Base-by-base conservation (phyloP, 2,888 invertebrate species). In the Anaspis maculata region DNA sequence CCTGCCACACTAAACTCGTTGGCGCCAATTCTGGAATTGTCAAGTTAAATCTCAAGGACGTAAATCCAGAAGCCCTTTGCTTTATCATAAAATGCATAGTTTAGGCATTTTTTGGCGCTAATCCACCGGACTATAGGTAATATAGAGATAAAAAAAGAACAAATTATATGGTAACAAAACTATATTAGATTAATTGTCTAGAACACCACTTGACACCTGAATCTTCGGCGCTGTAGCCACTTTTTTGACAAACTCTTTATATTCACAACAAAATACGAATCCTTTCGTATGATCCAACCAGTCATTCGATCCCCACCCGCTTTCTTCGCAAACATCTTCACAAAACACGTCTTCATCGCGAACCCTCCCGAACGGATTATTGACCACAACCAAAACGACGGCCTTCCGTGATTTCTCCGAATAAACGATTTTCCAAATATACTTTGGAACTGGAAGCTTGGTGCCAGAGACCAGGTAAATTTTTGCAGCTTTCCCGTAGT, bases 341-440 rank as follows among this genome's bases (percentile, higher is more conserved):
- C 64, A 44, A 12, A 53, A 31, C 24, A 59, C 56, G 3, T 41
- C 32, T 2, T 34, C 23, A 7, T 28, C 37, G 11, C 49, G 34
- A 12, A 27, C 31, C 6, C 42, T 37, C 2, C 56, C 41, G 45
- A 65, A 66, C 2, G 72, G 72, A 60, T 72, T 69, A 49, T 74
- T 73, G 9, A 68, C 44, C n/a, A 63, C 57, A 1, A 73, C 57
- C 32, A 73, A 59, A n/a, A 64, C 71, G n/a, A 71, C 64, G 7
- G 62, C 71, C 25, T 59, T 45, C 25, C 62, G 50, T 2, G 51
- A 52, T 7, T 46, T 33, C n/a, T 53, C 53, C 37, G 66, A 60
- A 41, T 66, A 60, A 2, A 71, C 54, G 13, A 73, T 52, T 52
- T 71, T 71, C 65, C 66, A 71, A 30, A 64, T 57, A 51, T 57